These are phyloP conservation scores for Pogonus chalceus DNA, from an alignment of 1,140 invertebrate species.

Conservation along the genomic window DNA sequence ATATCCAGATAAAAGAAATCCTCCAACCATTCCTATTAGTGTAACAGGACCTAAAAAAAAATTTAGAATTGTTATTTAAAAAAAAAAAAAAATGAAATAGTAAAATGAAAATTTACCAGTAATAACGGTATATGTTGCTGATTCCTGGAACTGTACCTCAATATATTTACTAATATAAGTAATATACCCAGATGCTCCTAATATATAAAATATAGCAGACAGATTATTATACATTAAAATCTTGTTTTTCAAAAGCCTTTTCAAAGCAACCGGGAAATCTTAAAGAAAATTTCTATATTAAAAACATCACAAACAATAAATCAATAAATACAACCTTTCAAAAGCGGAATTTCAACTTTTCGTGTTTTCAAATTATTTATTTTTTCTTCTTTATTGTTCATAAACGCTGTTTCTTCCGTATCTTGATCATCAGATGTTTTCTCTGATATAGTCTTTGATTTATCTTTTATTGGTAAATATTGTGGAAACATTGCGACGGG, in stretches of 20 bases:
- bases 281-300: too few relatives aligned
- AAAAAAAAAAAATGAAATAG: too few relatives aligned
- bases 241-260: constrained; percentile 49
- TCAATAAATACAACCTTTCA: too few relatives aligned
- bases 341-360: too few relatives aligned
- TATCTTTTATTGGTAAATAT: constrained; percentile 48
- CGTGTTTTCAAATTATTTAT: too few relatives aligned
- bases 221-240: constrained; percentile 59
- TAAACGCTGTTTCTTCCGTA: constrained; percentile 50
- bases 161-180: constrained; percentile 70
- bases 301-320: too few relatives aligned
- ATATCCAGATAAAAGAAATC: constrained; percentile 55
- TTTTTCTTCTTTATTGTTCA: too few relatives aligned
- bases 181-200: constrained; percentile 64
- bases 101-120: too few relatives aligned
- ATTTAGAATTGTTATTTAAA: too few relatives aligned
- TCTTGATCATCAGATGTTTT: constrained; percentile 34
- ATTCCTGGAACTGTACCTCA: constrained; percentile 62
- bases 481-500: constrained; percentile 56
- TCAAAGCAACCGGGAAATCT: too few relatives aligned
- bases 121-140: constrained; percentile 58
- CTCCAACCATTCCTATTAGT: constrained; percentile 57
- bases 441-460: background rate
- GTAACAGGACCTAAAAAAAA: constrained; percentile 60
- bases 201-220: constrained; percentile 55